These are phyloP conservation scores for Onychostruthus taczanowskii DNA, from an alignment of 2,113 vertebrate species.

Conservation along the genomic window DNA sequence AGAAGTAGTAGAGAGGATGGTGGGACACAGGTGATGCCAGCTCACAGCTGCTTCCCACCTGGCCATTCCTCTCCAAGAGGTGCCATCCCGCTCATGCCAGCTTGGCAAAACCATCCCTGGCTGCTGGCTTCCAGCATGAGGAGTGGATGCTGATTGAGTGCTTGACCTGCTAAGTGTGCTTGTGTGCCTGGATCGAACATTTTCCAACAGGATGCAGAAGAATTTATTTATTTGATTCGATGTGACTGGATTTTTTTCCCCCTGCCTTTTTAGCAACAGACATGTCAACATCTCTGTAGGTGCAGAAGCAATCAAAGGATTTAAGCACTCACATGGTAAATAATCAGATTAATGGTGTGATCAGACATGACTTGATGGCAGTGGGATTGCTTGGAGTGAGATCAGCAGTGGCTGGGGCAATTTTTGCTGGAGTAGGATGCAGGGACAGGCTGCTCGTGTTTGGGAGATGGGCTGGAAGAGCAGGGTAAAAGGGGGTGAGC, in stretches of 20 bases:
- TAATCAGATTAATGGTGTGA: neutral
- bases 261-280: neutral
- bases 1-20: neutral
- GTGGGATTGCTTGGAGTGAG: neutral
- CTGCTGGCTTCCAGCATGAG: neutral
- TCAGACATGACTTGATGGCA: neutral
- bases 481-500: neutral
- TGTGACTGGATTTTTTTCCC: neutral
- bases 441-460: neutral
- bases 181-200: neutral
- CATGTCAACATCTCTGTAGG: neutral
- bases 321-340: neutral
- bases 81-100: neutral
- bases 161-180: neutral
- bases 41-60: neutral
- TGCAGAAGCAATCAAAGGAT: neutral
- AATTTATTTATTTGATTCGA: neutral
- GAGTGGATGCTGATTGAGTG: neutral
- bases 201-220: neutral
- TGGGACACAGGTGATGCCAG: neutral
- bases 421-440: neutral
- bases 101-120: fast-evolving
- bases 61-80: neutral
- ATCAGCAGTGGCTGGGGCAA: neutral
- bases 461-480: neutral